Conservation (phyloP, 2,113 vertebrate genomes). For the Catharus bicknelli region DNA sequence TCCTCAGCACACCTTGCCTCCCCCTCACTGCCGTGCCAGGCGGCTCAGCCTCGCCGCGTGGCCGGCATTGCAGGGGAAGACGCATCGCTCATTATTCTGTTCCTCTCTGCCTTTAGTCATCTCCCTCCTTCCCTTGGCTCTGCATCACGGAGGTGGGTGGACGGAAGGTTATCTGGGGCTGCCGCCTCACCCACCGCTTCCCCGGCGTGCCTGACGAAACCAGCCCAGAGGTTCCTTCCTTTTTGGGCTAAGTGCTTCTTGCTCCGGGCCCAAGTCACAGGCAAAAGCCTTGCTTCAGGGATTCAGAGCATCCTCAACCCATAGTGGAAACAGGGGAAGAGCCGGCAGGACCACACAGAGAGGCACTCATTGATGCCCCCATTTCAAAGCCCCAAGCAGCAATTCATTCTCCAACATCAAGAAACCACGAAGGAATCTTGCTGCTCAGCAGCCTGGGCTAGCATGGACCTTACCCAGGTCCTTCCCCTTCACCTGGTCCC, state of each 20-base stretch:
- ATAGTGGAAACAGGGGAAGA: fast-evolving
- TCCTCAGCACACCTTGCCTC: neutral
- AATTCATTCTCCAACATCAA: neutral
- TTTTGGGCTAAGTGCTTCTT: neutral
- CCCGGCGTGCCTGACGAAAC: conserved; percentile 20
- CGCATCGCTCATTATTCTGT: neutral
- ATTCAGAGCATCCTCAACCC: neutral
- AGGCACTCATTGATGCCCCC: neutral
- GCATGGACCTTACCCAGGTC: neutral
- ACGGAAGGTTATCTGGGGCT: conserved; percentile 64
- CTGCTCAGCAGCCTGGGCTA: neutral
- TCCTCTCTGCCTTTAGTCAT: conserved; percentile 62
- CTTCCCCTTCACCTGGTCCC: neutral
- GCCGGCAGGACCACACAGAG: neutral
- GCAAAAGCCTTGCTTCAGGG: neutral
- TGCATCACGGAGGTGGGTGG: conserved; percentile 60
- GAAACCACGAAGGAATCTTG: neutral
- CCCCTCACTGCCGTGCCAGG: neutral
- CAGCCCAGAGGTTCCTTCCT: conserved; percentile 15
- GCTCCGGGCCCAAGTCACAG: neutral
- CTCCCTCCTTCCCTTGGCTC: conserved; percentile 51
- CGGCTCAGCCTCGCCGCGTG: neutral
- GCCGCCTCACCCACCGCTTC: conserved; percentile 55
- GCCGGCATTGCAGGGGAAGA: neutral
- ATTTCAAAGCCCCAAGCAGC: neutral